A percentile compares a stretch with the other conserved stretches of the same genome.
These are phyloP conservation scores for Fulica atra DNA, from an alignment of 2,113 vertebrate species.

Conservation along the genomic window DNA sequence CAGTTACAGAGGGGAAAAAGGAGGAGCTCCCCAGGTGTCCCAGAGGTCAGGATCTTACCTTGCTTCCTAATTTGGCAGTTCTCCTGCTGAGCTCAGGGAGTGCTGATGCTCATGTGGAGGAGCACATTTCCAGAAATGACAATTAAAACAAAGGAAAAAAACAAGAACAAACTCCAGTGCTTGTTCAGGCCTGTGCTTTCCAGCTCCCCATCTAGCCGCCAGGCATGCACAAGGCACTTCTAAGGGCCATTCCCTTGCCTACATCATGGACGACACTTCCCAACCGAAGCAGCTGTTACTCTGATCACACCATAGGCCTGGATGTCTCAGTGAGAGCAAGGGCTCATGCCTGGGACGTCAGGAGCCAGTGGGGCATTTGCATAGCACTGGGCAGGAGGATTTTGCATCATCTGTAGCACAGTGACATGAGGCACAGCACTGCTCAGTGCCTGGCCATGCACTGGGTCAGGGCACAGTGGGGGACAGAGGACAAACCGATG, in stretches of 20 bases:
- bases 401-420: not conserved
- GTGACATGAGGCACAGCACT: accelerated
- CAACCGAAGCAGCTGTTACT: not conserved
- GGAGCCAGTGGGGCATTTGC: not conserved
- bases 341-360: not conserved
- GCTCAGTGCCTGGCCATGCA: accelerated
- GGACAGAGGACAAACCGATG: not conserved
- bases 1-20: not conserved
- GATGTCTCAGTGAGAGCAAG: not conserved
- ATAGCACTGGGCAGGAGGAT: not conserved
- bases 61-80: not conserved
- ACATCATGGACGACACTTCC: not conserved
- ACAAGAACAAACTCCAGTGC: not conserved
- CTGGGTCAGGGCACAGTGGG: not conserved
- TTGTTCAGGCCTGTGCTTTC: not conserved
- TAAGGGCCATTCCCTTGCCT: not conserved
- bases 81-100: not conserved
- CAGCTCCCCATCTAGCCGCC: not conserved
- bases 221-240: not conserved
- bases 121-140: not conserved
- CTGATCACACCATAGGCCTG: accelerated
- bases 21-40: not conserved
- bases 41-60: not conserved
- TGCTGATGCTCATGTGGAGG: not conserved
- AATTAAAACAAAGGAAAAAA: not conserved